Conservation (phyloP, 2,888 invertebrate genomes). For the Orthosia gothica region DNA sequence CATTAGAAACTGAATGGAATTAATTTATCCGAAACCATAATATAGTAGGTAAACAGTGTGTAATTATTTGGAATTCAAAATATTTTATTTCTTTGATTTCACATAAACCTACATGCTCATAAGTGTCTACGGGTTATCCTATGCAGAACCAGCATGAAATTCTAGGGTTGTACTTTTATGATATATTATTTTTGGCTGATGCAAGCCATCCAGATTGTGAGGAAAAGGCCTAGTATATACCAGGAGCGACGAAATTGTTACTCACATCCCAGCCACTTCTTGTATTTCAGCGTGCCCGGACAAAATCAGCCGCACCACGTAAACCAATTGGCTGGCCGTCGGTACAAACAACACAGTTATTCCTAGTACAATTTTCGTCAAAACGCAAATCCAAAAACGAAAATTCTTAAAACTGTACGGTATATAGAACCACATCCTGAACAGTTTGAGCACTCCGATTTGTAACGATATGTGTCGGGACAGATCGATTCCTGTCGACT, state of each 20-base stretch:
- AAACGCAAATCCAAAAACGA: constrained; percentile 71
- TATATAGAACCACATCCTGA: constrained; percentile 78
- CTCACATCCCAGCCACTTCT: constrained; percentile 79
- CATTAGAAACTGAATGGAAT: not conserved
- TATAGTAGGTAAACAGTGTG: not conserved
- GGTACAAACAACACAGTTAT: constrained; percentile 72
- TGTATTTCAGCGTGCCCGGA: constrained; percentile 75
- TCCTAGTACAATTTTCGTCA: constrained; percentile 67
- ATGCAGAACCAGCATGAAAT: not conserved
- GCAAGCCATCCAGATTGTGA: not conserved
- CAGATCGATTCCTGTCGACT: constrained; percentile 69
- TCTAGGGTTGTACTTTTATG: not conserved
- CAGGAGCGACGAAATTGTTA: constrained; percentile 22
- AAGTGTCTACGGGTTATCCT: not conserved
- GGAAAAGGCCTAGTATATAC: no score
- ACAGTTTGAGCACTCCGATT: constrained; percentile 72
- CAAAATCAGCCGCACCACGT: constrained; percentile 71
- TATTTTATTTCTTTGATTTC: no score
- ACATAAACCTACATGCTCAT: not conserved
- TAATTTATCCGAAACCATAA: constrained; percentile 1
- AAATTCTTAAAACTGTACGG: constrained; percentile 69
- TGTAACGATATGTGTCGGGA: constrained; percentile 74
- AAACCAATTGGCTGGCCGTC: constrained; percentile 72
- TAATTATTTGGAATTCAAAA: not conserved
- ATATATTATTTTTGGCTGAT: not conserved